Base-by-base conservation (phyloP, 2,113 vertebrate species). In the Phyllostomus hastatus region DNA sequence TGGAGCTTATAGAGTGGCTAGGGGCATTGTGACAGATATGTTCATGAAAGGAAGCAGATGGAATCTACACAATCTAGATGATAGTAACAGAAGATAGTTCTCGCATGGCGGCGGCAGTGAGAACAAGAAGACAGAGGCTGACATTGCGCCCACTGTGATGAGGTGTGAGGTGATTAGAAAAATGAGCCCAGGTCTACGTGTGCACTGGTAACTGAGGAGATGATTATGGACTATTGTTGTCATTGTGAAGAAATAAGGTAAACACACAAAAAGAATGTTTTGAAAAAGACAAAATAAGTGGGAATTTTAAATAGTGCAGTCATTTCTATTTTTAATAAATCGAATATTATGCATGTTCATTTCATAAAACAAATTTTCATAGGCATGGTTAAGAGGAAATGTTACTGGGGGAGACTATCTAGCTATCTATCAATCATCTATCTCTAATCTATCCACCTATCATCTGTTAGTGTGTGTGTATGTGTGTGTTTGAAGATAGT, bases 151-250 rank as follows among this genome's bases (percentile, higher is more conserved):
- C 28, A 6, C 20, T 4, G 6, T 43, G 43, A 43, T 43, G 43
- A 43, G 8, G 43, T 16, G 43, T 41, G 38, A 61, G 5, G 4
- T 43, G 28, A 22, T 52, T 31, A 48, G 26, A 50, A 41, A n/a
- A 4, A 19, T 20, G 4, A 70, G n/a, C 16, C 5, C 19, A 28
- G 0, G 1, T 26, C 4, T 85, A 31, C 61, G 1, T 5, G 61
- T 64, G 2, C 3, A 46, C 7, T 54, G 8, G 26, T 2, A 33
- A 48, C 46, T 33, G 24, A 81, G 22, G 15, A 38, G 11, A 41
- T 41, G 5, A 16, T 80, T 67, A 22, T n/a, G 52, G 81, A 75
- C 20, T 7, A 61, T 15, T 4, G 57, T 31, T 50, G 33, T 28
- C n/a, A 5, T 20, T 57, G 15, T 59, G 16, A 31, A 67, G 28